Percentiles rank a stretch among this genome's conserved stretches.
Conservation (phyloP, 30 jellyfish, hydroid and myxozoan species). For the Chrysaora quinquecirrha region DNA sequence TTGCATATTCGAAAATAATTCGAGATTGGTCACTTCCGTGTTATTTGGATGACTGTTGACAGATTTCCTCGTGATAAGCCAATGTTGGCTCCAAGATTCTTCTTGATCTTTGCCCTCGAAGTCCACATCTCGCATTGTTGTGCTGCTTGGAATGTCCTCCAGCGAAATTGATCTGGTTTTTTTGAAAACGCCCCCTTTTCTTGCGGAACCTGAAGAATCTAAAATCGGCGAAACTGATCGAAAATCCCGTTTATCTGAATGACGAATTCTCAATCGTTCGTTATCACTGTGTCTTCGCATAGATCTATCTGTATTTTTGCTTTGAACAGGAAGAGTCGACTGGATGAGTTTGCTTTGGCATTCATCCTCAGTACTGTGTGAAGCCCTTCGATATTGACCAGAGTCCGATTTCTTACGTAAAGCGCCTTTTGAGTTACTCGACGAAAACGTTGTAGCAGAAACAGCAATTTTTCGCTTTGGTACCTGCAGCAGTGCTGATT, state of each 20-base stretch:
- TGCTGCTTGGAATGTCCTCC: background rate
- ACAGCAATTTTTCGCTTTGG: background rate
- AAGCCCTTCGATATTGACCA: background rate
- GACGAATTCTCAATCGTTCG: background rate
- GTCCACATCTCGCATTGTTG: background rate
- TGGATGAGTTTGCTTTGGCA: background rate
- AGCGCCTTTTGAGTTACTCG: background rate
- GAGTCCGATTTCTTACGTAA: background rate
- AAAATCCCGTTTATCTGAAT: background rate
- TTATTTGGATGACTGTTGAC: background rate
- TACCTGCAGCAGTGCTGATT: background rate
- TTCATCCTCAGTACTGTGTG: background rate
- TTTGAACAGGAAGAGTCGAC: background rate
- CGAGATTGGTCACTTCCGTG: background rate
- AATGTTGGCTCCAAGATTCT: constrained; percentile 26
- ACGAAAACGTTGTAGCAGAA: background rate
- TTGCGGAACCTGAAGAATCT: background rate
- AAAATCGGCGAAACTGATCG: background rate
- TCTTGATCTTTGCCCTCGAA: background rate
- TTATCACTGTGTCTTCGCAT: background rate
- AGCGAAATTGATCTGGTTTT: background rate
- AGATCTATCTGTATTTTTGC: background rate
- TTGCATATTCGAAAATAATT: background rate
- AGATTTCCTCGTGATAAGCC: constrained; percentile 5
- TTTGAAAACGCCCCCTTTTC: background rate